Base-by-base conservation (phyloP, 2,113 vertebrate species). In the Thamnophis sirtalis region DNA sequence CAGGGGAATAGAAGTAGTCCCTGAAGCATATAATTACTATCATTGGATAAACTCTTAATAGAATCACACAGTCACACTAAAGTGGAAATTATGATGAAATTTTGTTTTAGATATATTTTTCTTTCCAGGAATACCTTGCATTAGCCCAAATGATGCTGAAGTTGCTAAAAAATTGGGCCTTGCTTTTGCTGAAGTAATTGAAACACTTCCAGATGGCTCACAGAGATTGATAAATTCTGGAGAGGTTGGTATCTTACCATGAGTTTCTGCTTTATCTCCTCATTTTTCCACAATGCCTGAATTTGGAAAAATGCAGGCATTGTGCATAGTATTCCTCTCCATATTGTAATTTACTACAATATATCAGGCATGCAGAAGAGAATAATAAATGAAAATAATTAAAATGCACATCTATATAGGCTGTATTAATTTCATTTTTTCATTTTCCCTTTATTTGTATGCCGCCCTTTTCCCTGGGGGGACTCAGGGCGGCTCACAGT, bases 81-180 rank as follows among this genome's bases (percentile, higher is more conserved):
- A 15, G 33, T n/a, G 33, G 5, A 53, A 48, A 43, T 80, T 22
- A 48, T 88, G 15, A 8, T 60, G 55, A 28, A 58, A 87, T 49
- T 28, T 38, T 22, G 0, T 5, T 7, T 7, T 89, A 89, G 48
- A 60, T 50, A 55, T 13, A 1, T 1, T 51, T 92, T 90, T 91
- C 84, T 93, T 55, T 73, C 38, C 93, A 99, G 99, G 98, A 94
- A 98, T 99, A 93, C 99, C 99, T 50, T 98, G 98, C 93, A 97
- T 97, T 49, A 98, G 96, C 93, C 92, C 96, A 55, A 98, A 98
- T 93, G 98, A 99, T 92, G 94, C 96, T 49, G 85, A 93, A 60
- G 93, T 99, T 84, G 98, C 99, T 80, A 96, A 87, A 88, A 96
- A 95, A 84, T 94, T 99, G 91, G 97, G 98, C 60, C 95, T 99